A percentile compares a stretch with the other conserved stretches of the same genome.
phyloP scores from a whole-genome alignment of 1,140 invertebrate species.

The Apolygus lucorum region DNA sequence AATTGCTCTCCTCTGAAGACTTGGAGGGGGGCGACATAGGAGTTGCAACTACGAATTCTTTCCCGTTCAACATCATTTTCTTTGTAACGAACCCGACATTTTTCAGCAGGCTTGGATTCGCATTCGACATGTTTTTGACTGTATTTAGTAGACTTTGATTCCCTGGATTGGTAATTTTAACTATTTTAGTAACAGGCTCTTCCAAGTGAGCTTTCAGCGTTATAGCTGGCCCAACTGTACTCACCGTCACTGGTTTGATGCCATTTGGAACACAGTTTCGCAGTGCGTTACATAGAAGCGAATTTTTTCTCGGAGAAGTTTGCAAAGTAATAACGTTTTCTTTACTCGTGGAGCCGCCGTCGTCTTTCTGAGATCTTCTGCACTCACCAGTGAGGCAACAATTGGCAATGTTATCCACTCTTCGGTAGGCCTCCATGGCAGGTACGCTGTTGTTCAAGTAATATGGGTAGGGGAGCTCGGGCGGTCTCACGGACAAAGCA shows the following conservation, averaged over 20 bases:
- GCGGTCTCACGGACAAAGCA: not conserved
- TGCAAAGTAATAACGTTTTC: not conserved
- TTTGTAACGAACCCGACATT: conserved; percentile 33
- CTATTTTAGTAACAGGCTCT: conserved; percentile 7
- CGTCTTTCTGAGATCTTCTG: conserved; percentile 4
- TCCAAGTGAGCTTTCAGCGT: not conserved
- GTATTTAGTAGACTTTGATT: conserved; percentile 4
- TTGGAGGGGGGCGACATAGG: conserved; percentile 17
- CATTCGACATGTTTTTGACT: not conserved
- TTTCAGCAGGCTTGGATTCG: not conserved
- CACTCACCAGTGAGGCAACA: conserved; percentile 3
- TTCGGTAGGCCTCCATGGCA: not conserved
- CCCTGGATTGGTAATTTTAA: conserved; percentile 3
- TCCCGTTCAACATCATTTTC: conserved; percentile 24
- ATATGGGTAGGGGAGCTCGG: not conserved
- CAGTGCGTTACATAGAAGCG: not conserved
- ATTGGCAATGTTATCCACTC: not conserved
- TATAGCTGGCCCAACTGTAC: not conserved
- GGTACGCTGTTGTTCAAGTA: not conserved
- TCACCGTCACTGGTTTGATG: not conserved
- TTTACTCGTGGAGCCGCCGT: not conserved
- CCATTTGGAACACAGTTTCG: not conserved
- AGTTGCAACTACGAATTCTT: conserved; percentile 4
- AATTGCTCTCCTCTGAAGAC: conserved; percentile 35
- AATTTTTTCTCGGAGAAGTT: not conserved